phyloP scores from a whole-genome alignment of 1,140 invertebrate genomes.

The Alviniconcha marisindica region DNA sequence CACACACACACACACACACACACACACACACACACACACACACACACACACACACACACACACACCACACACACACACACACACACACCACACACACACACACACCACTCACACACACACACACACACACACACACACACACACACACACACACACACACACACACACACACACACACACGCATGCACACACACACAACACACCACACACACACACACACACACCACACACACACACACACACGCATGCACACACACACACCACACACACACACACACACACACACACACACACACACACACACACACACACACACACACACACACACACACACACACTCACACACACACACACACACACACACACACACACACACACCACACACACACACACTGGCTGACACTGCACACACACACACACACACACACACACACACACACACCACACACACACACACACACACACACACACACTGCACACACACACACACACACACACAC shows the following conservation, averaged over 20 bases:
- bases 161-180: slow-evolving; percentile 12
- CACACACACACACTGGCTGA: no score
- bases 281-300: no score
- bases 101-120: background rate
- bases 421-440: no score
- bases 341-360: no score
- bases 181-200: background rate
- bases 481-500: no score
- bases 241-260: slow-evolving; percentile 21
- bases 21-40: slow-evolving; percentile 7
- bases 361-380: no score
- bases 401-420: no score
- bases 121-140: background rate
- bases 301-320: no score
- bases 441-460: no score
- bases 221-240: slow-evolving; percentile 26
- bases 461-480: no score
- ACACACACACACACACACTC: no score
- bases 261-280: slow-evolving; percentile 19
- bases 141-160: slow-evolving; percentile 14
- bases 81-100: slow-evolving; percentile 24
- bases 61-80: slow-evolving; percentile 16
- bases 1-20: no score
- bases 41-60: slow-evolving; percentile 13
- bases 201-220: background rate